These are phyloP conservation scores for Psylliodes chrysocephalus DNA, from an alignment of 2,888 invertebrate species.

Conservation along the genomic window DNA sequence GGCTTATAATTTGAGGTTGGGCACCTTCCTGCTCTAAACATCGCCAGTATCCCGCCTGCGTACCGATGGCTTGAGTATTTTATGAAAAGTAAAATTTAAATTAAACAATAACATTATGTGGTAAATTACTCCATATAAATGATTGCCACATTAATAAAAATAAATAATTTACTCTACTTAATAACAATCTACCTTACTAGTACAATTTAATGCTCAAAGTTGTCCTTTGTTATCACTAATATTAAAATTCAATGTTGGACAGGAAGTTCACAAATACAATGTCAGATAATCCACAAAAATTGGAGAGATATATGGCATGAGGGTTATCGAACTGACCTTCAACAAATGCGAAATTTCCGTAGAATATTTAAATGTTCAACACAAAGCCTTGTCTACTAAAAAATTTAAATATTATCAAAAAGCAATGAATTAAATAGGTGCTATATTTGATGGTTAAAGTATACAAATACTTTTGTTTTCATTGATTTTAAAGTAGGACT, in stretches of 20 bases:
- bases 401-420: conserved; percentile 53
- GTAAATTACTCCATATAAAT: too few relatives aligned
- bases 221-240: conserved; percentile 8
- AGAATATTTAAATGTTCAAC: conserved; percentile 47
- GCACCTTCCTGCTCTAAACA: too few relatives aligned
- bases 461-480: not conserved
- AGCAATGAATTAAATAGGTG: conserved; percentile 18
- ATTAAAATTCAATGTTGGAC: conserved; percentile 27
- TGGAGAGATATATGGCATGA: conserved; percentile 34
- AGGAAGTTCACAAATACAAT: conserved; percentile 33
- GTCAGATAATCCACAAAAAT: conserved; percentile 34
- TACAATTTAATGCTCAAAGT: not conserved
- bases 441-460: not conserved
- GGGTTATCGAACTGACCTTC: conserved; percentile 55
- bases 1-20: too few relatives aligned
- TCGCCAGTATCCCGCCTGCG: too few relatives aligned
- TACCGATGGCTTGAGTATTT: too few relatives aligned
- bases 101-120: too few relatives aligned
- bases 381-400: conserved; percentile 44
- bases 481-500: not conserved
- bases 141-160: too few relatives aligned
- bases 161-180: not conserved
- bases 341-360: conserved; percentile 50
- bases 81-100: too few relatives aligned
- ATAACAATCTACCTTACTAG: not conserved